These are phyloP conservation scores for Dynastes tityus DNA, from an alignment of 2,888 invertebrate genomes.

Conservation along the genomic window DNA sequence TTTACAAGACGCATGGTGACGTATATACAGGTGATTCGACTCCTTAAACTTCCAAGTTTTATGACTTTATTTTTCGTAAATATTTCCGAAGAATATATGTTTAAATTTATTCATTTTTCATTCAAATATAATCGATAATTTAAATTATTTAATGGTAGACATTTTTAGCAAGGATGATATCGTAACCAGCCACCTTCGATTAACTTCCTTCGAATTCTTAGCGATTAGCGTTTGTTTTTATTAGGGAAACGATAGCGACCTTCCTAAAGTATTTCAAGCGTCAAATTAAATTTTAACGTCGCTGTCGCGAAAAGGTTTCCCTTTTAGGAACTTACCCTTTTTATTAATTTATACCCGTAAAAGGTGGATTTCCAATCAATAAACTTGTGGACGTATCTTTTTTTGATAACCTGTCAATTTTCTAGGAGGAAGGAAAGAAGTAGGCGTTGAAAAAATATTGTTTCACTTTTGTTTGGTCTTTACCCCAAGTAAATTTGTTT, in stretches of 20 bases:
- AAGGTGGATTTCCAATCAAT: constrained; percentile 21
- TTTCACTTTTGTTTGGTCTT: no score
- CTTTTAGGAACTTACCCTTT: not conserved
- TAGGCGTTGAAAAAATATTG: constrained; percentile 3
- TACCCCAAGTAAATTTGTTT: no score
- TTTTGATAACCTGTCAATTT: constrained; percentile 15
- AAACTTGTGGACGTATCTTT: not conserved
- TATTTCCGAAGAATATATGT: not conserved
- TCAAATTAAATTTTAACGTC: not conserved
- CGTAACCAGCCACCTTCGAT: not conserved
- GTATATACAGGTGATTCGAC: constrained; percentile 37
- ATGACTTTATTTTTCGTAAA: not conserved
- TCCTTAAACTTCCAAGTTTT: not conserved
- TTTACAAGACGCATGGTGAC: constrained; percentile 24
- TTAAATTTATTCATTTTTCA: constrained; percentile 16
- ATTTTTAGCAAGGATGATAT: constrained; percentile 14
- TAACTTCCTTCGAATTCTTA: not conserved
- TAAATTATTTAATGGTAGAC: constrained; percentile 33
- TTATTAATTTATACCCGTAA: constrained; percentile 5
- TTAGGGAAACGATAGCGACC: not conserved
- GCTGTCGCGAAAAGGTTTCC: no score
- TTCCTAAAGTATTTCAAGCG: no score
- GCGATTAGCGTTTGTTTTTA: constrained; percentile 10
- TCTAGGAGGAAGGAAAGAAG: not conserved
- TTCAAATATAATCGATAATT: constrained; percentile 25